These are phyloP conservation scores for Cygnus atratus DNA, from an alignment of 2,113 vertebrate species.

Conservation along the genomic window DNA sequence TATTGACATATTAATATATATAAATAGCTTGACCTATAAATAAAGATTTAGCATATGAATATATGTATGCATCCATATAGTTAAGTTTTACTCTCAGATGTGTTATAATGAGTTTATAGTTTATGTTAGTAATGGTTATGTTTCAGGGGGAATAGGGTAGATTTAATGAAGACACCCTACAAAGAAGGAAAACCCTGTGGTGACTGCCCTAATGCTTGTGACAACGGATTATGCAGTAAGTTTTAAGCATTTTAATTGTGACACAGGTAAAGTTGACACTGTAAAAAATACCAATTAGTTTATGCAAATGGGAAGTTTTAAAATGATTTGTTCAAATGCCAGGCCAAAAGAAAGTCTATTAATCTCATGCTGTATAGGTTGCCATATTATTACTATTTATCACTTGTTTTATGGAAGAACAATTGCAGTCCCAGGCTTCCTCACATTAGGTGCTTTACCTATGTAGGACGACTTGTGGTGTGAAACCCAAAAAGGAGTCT, in stretches of 20 bases:
- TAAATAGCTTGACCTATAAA: neutral
- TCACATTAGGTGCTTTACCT: neutral
- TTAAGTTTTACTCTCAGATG: neutral
- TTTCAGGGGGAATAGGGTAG: conserved; percentile 70
- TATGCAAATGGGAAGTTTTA: neutral
- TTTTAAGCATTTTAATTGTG: neutral
- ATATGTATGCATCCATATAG: too few species aligned
- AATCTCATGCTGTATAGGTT: neutral
- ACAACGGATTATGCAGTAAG: conserved; percentile 76
- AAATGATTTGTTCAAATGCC: neutral
- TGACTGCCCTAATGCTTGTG: conserved; percentile 69
- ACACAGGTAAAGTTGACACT: neutral
- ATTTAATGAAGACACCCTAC: conserved; percentile 59
- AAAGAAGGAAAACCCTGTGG: conserved; percentile 61
- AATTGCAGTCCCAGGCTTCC: neutral
- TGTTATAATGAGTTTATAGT: neutral
- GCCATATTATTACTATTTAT: neutral
- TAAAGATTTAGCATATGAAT: neutral
- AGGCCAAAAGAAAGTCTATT: neutral
- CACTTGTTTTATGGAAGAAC: neutral
- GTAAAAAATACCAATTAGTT: neutral
- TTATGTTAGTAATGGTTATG: neutral
- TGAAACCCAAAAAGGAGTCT: neutral
- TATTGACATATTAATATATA: neutral
- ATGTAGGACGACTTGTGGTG: rapidly evolving